A percentile compares a stretch with the other conserved stretches of the same genome.
phyloP scores from a whole-genome alignment of 2,113 vertebrate genomes.

The Sardina pilchardus region DNA sequence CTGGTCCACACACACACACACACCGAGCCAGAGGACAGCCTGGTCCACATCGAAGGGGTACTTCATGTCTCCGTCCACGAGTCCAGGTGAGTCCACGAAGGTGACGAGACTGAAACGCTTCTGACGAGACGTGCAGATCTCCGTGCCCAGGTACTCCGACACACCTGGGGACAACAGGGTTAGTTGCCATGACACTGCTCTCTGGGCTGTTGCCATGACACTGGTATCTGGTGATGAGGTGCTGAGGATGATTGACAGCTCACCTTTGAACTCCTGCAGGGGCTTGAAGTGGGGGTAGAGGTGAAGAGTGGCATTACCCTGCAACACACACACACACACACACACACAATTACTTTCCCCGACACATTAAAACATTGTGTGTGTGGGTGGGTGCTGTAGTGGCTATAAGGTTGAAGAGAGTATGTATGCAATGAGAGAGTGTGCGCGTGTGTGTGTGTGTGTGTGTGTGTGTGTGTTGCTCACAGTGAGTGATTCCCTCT shows the following conservation, averaged over 20 bases:
- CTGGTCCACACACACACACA: slow-evolving; percentile 40
- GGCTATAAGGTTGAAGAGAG: no score
- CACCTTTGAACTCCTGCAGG: slow-evolving; percentile 80
- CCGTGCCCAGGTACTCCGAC: slow-evolving; percentile 78
- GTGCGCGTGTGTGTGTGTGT: background rate
- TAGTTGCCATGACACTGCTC: background rate
- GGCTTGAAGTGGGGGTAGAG: slow-evolving; percentile 82
- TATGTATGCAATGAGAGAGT: background rate
- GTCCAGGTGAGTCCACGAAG: slow-evolving; percentile 79
- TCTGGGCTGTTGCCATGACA: background rate
- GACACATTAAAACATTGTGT: background rate
- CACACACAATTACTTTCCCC: background rate
- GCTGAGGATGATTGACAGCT: slow-evolving; percentile 32
- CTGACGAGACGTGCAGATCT: slow-evolving; percentile 81
- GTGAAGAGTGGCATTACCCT: slow-evolving; percentile 83
- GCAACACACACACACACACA: background rate
- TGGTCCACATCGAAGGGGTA: slow-evolving; percentile 82
- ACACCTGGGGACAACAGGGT: slow-evolving; percentile 63
- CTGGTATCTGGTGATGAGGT: no score
- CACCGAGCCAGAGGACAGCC: slow-evolving; percentile 80
- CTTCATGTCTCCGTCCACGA: slow-evolving; percentile 85
- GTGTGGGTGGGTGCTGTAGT: background rate
- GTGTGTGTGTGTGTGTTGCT: slow-evolving; percentile 40
- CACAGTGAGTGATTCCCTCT: slow-evolving; percentile 82
- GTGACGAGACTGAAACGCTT: slow-evolving; percentile 82